Percentiles rank a stretch among this genome's conserved stretches.
These are phyloP conservation scores for Vidua macroura DNA, from an alignment of 2,113 vertebrate genomes.

Conservation along the genomic window DNA sequence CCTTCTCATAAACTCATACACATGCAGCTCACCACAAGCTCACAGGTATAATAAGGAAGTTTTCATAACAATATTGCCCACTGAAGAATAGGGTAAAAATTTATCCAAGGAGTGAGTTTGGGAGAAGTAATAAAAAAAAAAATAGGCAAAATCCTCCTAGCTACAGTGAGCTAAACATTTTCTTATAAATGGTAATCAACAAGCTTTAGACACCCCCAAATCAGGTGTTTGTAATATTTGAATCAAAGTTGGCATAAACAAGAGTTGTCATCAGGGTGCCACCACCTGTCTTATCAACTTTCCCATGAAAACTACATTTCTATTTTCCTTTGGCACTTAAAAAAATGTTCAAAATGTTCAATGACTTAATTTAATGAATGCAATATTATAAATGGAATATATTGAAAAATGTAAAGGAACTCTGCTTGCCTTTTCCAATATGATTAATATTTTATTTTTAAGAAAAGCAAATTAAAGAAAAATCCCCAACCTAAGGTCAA, in stretches of 20 bases:
- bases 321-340: conserved; percentile 76
- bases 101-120: neutral
- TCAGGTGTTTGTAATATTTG: conserved; percentile 52
- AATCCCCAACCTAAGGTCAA: conserved; percentile 88
- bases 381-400: conserved; percentile 79
- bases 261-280: conserved; percentile 59
- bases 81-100: neutral
- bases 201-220: conserved; percentile 41
- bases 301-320: conserved; percentile 74
- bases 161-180: conserved; percentile 18
- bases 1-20: conserved; percentile 15
- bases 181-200: conserved; percentile 19
- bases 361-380: conserved; percentile 80
- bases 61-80: neutral
- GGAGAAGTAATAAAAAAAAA: neutral
- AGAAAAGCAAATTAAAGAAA: conserved; percentile 93
- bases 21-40: neutral
- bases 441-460: conserved; percentile 96
- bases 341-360: conserved; percentile 64
- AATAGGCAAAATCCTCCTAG: neutral
- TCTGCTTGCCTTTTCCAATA: conserved; percentile 82
- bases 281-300: conserved; percentile 67
- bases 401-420: conserved; percentile 79
- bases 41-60: conserved; percentile 1
- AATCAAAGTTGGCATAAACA: conserved; percentile 62